Base-by-base conservation (phyloP, 2,797 vertebrate genomes). In the Salmo trutta region DNA sequence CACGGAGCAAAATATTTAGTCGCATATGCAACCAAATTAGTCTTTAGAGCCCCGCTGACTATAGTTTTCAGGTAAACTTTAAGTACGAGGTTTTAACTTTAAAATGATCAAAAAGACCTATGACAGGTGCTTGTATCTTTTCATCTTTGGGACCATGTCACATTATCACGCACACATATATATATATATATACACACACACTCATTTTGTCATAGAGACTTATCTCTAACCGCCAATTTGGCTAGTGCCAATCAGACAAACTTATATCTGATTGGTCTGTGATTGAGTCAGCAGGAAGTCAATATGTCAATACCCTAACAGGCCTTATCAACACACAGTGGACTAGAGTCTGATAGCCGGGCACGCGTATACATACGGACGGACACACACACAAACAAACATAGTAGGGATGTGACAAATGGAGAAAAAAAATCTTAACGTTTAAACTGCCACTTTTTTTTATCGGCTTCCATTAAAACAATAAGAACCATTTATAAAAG, bases 291-390 rank as follows among this genome's bases (percentile, higher is more conserved):
- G 85, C 88, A 84, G 65, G 31, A 51, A 5, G 3, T 88, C 88
- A 80, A 89, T 91, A 86, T 2, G 17, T 90, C 90, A 83, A 88
- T 89, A 82, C 10, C 5, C 36, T 82, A 74, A 68, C 65, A 66
- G 56, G 17, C 74, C 62, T 83, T 70, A 75, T 88, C 79, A 79
- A 68, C 66, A 0, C n/a, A 15, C 68, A 33, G 66, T 53, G 71
- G 53, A 65, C 54, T 17, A 12, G 72, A 77, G 77, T 76, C 76
- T 74, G 4, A 72, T 70, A 71, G 47, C 33, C 47, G 1, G 47
- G 67, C 47, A 19, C 71, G 12, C 56, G 33, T 36, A 41, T 53
- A 73, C 72, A 41, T 73, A 31, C 75, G 65, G 67, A 68, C 66
- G 73, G 7, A 64, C 69, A 8, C 67, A 68, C 67, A 41, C 33